Base-by-base conservation (phyloP, 2,797 vertebrate species). In the Clarias laeviceps region DNA sequence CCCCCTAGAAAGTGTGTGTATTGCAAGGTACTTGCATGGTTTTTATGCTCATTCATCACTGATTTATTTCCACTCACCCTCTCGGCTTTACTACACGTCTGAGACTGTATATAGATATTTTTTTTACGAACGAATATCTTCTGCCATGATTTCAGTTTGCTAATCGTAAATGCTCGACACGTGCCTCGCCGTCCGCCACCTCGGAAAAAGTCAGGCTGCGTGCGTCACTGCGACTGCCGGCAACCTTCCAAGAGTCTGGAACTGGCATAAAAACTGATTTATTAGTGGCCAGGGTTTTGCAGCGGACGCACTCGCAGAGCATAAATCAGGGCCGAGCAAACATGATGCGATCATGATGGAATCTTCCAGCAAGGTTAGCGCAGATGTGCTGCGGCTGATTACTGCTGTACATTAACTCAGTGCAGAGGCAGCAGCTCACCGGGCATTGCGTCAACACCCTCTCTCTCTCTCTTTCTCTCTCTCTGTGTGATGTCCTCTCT, bases 261-360 rank as follows among this genome's bases (percentile, higher is more conserved):
- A 57, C 64, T 56, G 61, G 74, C 73, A 78, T 20, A 57, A 68
- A 68, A 78, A n/a, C 50, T 77, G 83, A 84, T 84, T 77, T 84
- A 84, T 78, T 45, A 62, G 83, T 12, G 64, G 59, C 34, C 72
- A 27, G 45, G 45, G 59, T 9, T 77, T 68, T 45, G 82, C 82
- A 65, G 82, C 32, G 29, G 45, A 40, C 50, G 56, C 59, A n/a
- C 50, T 78, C 45, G 4, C 45, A 1, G 45, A 22, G 64, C 64
- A 68, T 78, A 84, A 84, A 77, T 84, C 74, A 84, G 72, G 45
- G 27, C 73, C 29, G 74, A 78, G 73, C 59, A 84, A 84, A 66
- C 83, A 78, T 78, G 45, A 84, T 84, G 73, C 37, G 74, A 84
- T 69, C 73, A 84, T 78, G 83, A 78, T 76, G 82, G 72, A 84